Conservation (phyloP, 2,888 invertebrate species). For the Neoaliturus tenellus region DNA sequence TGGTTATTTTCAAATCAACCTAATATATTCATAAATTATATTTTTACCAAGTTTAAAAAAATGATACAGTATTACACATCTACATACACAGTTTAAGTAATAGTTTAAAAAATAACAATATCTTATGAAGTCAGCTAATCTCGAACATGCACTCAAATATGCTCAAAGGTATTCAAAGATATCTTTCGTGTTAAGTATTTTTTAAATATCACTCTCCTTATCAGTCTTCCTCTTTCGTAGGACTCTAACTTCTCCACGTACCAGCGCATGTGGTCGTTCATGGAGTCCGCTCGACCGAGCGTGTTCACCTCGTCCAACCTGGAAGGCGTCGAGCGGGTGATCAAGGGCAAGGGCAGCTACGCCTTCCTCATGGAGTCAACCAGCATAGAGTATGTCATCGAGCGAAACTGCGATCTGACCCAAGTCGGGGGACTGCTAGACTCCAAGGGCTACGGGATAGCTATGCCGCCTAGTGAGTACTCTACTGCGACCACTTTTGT, state of each 20-base stretch:
- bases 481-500: too few species aligned
- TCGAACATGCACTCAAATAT: too few species aligned
- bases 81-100: too few species aligned
- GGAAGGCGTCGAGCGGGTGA: constrained; percentile 94
- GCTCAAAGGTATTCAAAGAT: too few species aligned
- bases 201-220: too few species aligned
- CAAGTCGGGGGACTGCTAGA: constrained; percentile 95
- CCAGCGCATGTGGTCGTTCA: constrained; percentile 97
- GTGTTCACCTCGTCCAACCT: constrained; percentile 91
- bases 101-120: too few species aligned
- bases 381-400: constrained; percentile 95
- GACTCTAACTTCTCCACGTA: constrained; percentile 96
- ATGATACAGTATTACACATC: too few species aligned
- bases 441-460: constrained; percentile 97
- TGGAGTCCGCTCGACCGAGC: constrained; percentile 91
- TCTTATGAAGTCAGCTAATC: too few species aligned
- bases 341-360: constrained; percentile 89
- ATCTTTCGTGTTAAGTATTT: too few species aligned
- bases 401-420: constrained; percentile 92
- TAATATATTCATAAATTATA: too few species aligned
- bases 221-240: constrained; percentile 72
- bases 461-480: constrained; percentile 90
- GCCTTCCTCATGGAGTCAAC: constrained; percentile 99
- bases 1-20: too few species aligned
- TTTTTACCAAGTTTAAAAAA: too few species aligned